Evolutionary conservation across 1,140 invertebrate genomes (phyloP), one percentile per base, ranked within the genome.

Genomic region (Monochamus saltuarius): DNA sequence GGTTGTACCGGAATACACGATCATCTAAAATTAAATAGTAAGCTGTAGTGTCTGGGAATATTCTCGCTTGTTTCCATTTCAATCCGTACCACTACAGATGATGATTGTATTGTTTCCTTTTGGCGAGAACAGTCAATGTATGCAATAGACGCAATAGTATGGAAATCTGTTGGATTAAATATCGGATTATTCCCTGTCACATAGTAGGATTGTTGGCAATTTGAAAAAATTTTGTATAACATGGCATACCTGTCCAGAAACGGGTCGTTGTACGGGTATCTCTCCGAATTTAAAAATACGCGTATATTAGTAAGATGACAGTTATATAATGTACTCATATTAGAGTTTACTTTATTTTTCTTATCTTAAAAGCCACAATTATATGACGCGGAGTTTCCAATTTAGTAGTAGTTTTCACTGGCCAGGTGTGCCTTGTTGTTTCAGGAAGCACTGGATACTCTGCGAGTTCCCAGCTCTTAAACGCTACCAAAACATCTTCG

Each of bases 241-340:
- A 59, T n/a, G 22, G 54, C 62, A 50, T 38, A 68, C 7, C 53
- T 61, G 39, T 66, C 51, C 8, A 67, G 22, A 59, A 70, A 58
- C 19, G 72, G 49, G 61, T 73, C 62, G 34, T 75, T 60, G 59
- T 74, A 71, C 7, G 71, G 70, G 64, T 64, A 73, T 19, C 19
- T 47, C 42, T 71, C 64, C 11, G 61, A 68, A 36, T 59, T 59
- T 53, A 52, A 38, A 53, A 59, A 59, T 40, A 51, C 13, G 16
- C 34, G 51, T 17, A 59, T 40, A 52, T 59, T 50, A 11, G 6
- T 59, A 17, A 57, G 19, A 10, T 55, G 13, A 37, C n/a, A n/a
- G 34, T 61, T 38, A 56, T 61, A 29, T 56, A 61, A 61, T 38
- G 36, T 13, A 37, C 52, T 56, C n/a, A 43, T 43, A 61, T 56